A percentile compares a stretch with the other conserved stretches of the same genome.
Evolutionary conservation across 2,113 vertebrate genomes (phyloP).

Genomic region (Chauna torquata): DNA sequence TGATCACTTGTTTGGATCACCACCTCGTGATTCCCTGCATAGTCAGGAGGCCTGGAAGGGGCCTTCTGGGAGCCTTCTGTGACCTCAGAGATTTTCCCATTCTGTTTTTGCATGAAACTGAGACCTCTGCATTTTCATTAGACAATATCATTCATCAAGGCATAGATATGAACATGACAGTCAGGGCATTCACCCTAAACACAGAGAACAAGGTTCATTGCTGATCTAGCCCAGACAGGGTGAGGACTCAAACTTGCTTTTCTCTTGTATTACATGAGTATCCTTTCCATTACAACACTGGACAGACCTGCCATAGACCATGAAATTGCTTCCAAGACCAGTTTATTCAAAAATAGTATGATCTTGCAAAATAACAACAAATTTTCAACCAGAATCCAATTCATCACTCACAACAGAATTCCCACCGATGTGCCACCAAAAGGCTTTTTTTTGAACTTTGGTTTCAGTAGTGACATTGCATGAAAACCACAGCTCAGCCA

Average conservation of each 20-base stretch:
- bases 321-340: background rate
- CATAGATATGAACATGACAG: background rate
- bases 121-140: background rate
- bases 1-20: background rate
- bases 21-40: fast-evolving
- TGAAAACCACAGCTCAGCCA: background rate
- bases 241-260: background rate
- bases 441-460: background rate
- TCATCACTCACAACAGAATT: background rate
- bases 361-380: background rate
- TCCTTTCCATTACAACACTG: background rate
- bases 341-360: background rate
- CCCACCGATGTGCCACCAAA: background rate
- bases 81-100: background rate
- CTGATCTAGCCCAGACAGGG: background rate
- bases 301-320: background rate
- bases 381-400: background rate
- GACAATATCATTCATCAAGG: background rate
- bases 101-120: background rate
- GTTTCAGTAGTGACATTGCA: background rate
- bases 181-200: background rate
- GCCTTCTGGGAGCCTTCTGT: background rate
- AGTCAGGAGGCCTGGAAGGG: background rate
- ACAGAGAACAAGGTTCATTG: fast-evolving
- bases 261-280: background rate